phyloP scores from a whole-genome alignment of 2,113 vertebrate genomes.

The Sceloporus tristichus region DNA sequence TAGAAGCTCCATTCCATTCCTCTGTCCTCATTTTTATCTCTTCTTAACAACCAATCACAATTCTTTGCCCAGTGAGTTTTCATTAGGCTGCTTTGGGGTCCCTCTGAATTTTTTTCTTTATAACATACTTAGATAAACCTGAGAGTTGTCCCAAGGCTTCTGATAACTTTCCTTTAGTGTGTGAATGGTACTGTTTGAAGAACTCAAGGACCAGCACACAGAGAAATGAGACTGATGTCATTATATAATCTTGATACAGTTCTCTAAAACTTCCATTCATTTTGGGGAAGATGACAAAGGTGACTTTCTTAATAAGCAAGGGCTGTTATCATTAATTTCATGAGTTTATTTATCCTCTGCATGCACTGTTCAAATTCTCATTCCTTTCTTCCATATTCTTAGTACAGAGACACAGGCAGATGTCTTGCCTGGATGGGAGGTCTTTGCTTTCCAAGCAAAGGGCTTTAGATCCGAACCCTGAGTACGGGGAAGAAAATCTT shows the following conservation, averaged over 20 bases:
- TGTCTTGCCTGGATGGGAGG: no score
- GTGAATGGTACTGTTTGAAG: not conserved
- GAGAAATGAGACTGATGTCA: not conserved
- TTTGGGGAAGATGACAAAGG: slow-evolving; percentile 6
- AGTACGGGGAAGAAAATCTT: not conserved
- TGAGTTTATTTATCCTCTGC: slow-evolving; percentile 4
- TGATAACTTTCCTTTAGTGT: not conserved
- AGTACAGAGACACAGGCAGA: not conserved
- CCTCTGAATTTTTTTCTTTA: not conserved
- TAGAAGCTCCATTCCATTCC: not conserved
- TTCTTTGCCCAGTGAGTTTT: not conserved
- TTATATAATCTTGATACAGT: not conserved
- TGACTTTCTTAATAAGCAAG: not conserved
- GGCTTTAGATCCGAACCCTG: not conserved
- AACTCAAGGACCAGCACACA: not conserved
- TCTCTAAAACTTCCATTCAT: not conserved
- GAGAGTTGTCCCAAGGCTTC: not conserved
- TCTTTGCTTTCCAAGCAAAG: not conserved
- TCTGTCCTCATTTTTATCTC: not conserved
- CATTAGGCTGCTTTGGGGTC: not conserved
- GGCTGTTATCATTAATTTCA: not conserved
- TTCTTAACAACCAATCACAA: not conserved
- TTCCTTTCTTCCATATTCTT: not conserved
- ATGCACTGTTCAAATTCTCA: slow-evolving; percentile 3
- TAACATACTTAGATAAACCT: not conserved